A percentile compares a stretch with the other conserved stretches of the same genome.
phyloP scores from a whole-genome alignment of 2,113 vertebrate species.

The Monopterus albus region DNA sequence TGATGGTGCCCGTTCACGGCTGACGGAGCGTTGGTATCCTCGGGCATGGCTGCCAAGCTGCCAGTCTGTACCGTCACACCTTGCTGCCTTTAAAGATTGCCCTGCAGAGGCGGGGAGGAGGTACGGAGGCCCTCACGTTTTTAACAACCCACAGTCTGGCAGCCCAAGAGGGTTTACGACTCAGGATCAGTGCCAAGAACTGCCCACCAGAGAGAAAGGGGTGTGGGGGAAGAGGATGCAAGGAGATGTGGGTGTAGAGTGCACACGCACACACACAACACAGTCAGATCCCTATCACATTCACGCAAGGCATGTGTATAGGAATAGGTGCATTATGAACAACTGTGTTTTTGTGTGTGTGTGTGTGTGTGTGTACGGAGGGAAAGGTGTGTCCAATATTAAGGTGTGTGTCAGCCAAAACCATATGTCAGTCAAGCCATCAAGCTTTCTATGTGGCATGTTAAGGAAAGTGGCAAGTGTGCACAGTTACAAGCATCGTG shows the following conservation, averaged over 20 bases:
- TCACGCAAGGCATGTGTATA: slow-evolving; percentile 58
- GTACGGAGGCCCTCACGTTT: slow-evolving; percentile 83
- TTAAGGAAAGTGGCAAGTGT: slow-evolving; percentile 61
- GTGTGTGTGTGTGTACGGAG: slow-evolving; percentile 5
- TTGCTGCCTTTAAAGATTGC: slow-evolving; percentile 99
- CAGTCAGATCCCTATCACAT: slow-evolving; percentile 55
- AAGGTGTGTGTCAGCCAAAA: slow-evolving; percentile 51
- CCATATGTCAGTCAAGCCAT: slow-evolving; percentile 77
- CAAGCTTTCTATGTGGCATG: slow-evolving; percentile 59
- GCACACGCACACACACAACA: slow-evolving; percentile 22
- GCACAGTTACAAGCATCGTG: slow-evolving; percentile 42
- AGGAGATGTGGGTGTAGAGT: slow-evolving; percentile 50
- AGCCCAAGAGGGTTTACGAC: slow-evolving; percentile 97
- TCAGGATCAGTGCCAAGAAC: slow-evolving; percentile 97
- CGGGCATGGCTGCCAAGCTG: slow-evolving; percentile 96
- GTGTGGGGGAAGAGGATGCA: slow-evolving; percentile 42
- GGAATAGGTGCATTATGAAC: slow-evolving; percentile 56
- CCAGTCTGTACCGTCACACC: slow-evolving; percentile 99
- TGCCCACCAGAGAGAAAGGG: slow-evolving; percentile 92
- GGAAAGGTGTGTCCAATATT: slow-evolving; percentile 54
- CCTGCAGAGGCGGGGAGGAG: slow-evolving; percentile 97
- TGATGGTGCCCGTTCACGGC: slow-evolving; percentile 85
- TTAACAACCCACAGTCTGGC: slow-evolving; percentile 93
- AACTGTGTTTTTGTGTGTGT: neutral
- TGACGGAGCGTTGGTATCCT: slow-evolving; percentile 94